Evolutionary conservation across 2,888 invertebrate species (phyloP).

Genomic region (Pristionchus fissidentatus): DNA sequence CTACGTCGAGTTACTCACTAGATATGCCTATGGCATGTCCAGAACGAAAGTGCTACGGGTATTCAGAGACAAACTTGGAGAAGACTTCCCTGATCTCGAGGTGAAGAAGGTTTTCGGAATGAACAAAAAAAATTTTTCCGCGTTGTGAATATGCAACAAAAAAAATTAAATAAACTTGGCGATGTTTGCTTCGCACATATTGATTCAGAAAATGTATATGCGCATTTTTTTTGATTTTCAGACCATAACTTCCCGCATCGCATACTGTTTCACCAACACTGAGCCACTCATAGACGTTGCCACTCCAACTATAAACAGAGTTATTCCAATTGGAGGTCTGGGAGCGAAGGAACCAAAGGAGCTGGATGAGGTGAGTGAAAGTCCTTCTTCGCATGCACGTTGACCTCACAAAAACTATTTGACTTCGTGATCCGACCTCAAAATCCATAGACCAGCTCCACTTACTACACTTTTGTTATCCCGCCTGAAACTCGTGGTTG

Average conservation of each 20-base stretch:
- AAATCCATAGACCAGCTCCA: too few species aligned
- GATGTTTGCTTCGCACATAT: too few species aligned
- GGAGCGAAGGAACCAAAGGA: conserved; percentile 7
- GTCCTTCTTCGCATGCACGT: not conserved
- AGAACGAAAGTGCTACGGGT: not conserved
- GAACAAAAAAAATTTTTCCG: too few species aligned
- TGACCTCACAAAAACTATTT: not conserved
- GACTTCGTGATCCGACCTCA: not conserved
- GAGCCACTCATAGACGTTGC: conserved; percentile 56
- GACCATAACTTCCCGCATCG: conserved; percentile 49
- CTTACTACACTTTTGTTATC: too few species aligned
- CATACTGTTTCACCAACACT: conserved; percentile 53
- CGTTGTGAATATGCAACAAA: too few species aligned
- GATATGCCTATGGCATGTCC: not conserved
- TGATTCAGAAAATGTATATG: too few species aligned
- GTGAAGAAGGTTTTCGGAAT: too few species aligned
- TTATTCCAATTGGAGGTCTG: conserved; percentile 54
- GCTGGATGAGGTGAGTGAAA: not conserved
- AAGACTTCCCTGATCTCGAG: not conserved
- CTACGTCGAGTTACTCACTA: not conserved
- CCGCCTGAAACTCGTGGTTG: too few species aligned
- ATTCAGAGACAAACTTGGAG: not conserved
- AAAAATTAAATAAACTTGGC: too few species aligned
- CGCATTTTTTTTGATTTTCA: not conserved
- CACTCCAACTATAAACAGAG: conserved; percentile 52